Percentiles rank a stretch among this genome's conserved stretches.
phyloP scores from a whole-genome alignment of 2,113 vertebrate species.

The Catagonus wagneri region DNA sequence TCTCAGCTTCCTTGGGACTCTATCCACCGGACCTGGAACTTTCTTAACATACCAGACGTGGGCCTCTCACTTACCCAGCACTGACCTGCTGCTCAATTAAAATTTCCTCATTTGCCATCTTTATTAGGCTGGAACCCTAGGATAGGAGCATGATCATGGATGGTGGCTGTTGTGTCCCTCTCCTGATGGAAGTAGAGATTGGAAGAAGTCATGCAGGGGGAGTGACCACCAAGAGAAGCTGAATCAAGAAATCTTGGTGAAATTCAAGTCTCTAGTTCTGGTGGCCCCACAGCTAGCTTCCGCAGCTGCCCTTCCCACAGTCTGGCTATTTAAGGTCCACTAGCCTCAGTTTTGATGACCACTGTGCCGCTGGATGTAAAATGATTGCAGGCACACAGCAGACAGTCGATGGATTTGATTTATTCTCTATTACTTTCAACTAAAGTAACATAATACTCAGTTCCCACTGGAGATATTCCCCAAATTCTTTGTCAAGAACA shows the following conservation, averaged over 20 bases:
- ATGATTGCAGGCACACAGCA: not conserved
- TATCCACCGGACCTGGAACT: not conserved
- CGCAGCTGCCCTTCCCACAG: not conserved
- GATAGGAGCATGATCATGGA: not conserved
- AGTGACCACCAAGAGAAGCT: not conserved
- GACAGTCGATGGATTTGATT: not conserved
- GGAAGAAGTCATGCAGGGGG: not conserved
- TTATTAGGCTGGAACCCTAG: not conserved
- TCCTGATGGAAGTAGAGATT: not conserved
- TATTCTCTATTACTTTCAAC: not conserved
- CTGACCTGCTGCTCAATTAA: not conserved
- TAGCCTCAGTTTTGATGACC: not conserved
- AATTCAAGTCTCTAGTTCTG: not conserved
- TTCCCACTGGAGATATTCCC: not conserved
- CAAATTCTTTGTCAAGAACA: not conserved
- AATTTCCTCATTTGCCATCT: not conserved
- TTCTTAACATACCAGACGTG: not conserved
- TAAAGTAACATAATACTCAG: not conserved
- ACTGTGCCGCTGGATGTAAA: not conserved
- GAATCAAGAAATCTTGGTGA: not conserved
- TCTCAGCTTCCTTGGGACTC: not conserved
- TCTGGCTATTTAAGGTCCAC: not conserved
- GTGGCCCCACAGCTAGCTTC: not conserved
- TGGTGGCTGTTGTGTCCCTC: not conserved
- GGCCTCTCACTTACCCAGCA: not conserved